Conservation (phyloP, 1,140 invertebrate species). For the Pogonomyrmex barbatus region DNA sequence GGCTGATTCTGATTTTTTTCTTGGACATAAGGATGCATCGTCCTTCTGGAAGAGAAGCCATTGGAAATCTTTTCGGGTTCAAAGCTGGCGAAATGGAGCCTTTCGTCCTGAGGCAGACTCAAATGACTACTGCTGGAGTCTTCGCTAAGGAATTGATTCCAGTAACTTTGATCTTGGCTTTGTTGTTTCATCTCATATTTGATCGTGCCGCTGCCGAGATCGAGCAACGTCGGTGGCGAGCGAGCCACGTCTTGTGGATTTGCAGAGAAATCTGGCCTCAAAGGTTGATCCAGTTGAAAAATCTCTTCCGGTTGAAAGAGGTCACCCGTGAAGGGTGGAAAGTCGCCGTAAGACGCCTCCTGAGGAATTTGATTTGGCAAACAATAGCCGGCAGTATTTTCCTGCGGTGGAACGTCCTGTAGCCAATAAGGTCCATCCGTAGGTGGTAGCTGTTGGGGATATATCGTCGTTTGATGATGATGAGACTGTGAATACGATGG, state of each 20-base stretch:
- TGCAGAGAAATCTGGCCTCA: constrained; percentile 87
- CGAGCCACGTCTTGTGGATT: constrained; percentile 85
- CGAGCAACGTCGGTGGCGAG: constrained; percentile 90
- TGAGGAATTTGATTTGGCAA: constrained; percentile 79
- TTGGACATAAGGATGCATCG: constrained; percentile 54
- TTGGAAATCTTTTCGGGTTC: constrained; percentile 67
- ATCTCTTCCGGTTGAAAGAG: constrained; percentile 93
- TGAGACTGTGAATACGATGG: constrained; percentile 80
- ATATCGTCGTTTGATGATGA: constrained; percentile 76
- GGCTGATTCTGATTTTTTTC: constrained; percentile 64
- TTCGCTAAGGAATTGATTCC: constrained; percentile 83
- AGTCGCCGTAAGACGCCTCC: constrained; percentile 84
- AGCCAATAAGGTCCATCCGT: constrained; percentile 81
- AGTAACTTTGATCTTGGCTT: constrained; percentile 81
- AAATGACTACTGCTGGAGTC: constrained; percentile 87
- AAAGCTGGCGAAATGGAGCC: constrained; percentile 70
- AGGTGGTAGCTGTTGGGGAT: constrained; percentile 74
- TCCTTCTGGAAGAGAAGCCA: constrained; percentile 55
- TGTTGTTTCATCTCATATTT: constrained; percentile 83
- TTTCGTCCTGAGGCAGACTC: constrained; percentile 78
- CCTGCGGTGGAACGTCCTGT: constrained; percentile 78
- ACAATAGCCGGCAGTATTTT: constrained; percentile 76
- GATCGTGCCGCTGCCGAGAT: constrained; percentile 90
- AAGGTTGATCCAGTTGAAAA: constrained; percentile 91
- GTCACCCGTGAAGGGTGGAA: constrained; percentile 88